A percentile compares a stretch with the other conserved stretches of the same genome.
Evolutionary conservation across 2,888 invertebrate species (phyloP).

Genomic region (Drosophila engyochracea): DNA sequence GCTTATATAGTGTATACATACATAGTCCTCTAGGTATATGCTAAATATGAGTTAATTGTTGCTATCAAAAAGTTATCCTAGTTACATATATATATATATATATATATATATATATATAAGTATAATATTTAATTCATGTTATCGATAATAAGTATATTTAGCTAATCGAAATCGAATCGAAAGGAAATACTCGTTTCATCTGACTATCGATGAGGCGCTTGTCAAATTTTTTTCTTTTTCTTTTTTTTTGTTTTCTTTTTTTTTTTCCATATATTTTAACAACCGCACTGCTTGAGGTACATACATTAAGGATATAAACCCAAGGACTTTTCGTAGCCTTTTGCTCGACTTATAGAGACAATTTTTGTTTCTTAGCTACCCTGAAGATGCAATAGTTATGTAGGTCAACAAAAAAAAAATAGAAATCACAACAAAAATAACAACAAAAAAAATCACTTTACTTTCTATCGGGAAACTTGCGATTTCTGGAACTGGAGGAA

Average conservation of each 20-base stretch:
- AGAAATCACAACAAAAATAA: neutral
- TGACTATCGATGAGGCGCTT: constrained; percentile 17
- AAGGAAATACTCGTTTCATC: constrained; percentile 39
- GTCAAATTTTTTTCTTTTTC: neutral
- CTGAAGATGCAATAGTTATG: constrained; percentile 49
- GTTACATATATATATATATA: constrained; percentile 20
- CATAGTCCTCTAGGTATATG: constrained; percentile 21
- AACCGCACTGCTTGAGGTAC: constrained; percentile 79
- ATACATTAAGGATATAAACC: constrained; percentile 72
- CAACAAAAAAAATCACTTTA: constrained; percentile 37
- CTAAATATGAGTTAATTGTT: constrained; percentile 41
- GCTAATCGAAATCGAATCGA: constrained; percentile 67
- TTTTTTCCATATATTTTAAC: constrained; percentile 41
- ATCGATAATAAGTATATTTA: constrained; percentile 51
- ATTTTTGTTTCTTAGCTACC: constrained; percentile 44
- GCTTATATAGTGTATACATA: constrained; percentile 12
- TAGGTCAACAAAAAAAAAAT: constrained; percentile 15
- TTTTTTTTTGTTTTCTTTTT: neutral
- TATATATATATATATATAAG: constrained; percentile 23
- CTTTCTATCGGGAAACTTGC: constrained; percentile 81
- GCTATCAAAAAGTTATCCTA: constrained; percentile 64
- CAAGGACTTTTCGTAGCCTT: constrained; percentile 40
- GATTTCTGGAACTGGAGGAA: constrained; percentile 77
- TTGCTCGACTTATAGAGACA: constrained; percentile 36
- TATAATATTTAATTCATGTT: constrained; percentile 26